These are phyloP conservation scores for Baccha elongata DNA, from an alignment of 2,888 invertebrate genomes.

Conservation along the genomic window DNA sequence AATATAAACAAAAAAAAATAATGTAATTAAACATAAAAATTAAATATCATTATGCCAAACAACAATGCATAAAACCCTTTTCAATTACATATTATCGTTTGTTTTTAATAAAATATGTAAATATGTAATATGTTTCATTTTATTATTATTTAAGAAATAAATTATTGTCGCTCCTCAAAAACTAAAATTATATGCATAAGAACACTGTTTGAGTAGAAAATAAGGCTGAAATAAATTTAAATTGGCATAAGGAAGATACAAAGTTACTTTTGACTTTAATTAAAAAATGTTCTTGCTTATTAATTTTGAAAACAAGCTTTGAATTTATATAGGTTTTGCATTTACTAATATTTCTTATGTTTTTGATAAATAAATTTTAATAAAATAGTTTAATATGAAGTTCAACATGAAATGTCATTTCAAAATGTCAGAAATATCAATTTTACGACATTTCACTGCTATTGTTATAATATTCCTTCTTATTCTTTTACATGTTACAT, in stretches of 20 bases:
- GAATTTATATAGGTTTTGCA: too few relatives aligned
- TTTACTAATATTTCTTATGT: too few relatives aligned
- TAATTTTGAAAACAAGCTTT: too few relatives aligned
- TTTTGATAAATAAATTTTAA: too few relatives aligned
- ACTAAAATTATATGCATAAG: conserved; percentile 20
- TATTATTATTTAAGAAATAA: neutral
- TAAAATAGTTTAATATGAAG: too few relatives aligned
- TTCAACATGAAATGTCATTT: too few relatives aligned
- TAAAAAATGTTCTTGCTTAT: neutral
- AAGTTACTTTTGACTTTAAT: conserved; percentile 16
- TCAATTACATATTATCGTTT: too few relatives aligned
- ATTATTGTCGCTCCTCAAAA: neutral
- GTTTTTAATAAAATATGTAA: conserved; percentile 2
- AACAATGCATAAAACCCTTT: conserved; percentile 42
- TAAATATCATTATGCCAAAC: conserved; percentile 52
- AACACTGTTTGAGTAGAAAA: neutral
- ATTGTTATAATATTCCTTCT: too few relatives aligned
- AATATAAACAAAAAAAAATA: conserved; percentile 53
- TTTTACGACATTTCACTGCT: too few relatives aligned
- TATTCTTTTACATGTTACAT: too few relatives aligned
- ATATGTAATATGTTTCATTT: neutral
- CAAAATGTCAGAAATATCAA: too few relatives aligned
- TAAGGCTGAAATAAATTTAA: neutral
- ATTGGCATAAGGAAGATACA: neutral
- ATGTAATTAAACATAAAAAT: conserved; percentile 34